Base-by-base conservation (phyloP, 1,140 invertebrate genomes). In the Mactra quadrangularis region DNA sequence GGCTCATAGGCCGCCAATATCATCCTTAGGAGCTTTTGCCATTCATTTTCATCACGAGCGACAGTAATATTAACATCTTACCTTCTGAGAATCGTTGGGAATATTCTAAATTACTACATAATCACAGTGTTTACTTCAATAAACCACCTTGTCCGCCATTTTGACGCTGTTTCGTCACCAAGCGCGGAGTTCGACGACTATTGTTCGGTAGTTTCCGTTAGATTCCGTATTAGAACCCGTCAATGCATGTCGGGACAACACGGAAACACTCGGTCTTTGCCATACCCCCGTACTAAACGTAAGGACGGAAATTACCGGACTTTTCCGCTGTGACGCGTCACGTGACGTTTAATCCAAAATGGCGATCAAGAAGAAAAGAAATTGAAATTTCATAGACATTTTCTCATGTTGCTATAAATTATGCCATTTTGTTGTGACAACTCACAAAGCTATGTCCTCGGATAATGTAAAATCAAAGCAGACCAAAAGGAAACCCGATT, bases 161-260 rank as follows among this genome's bases (percentile, higher is more conserved):
- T 91, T 90, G 88, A 90, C 87, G 90, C 90, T 76, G 84, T 85
- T 45, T 68, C 85, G 89, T 89, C 88, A 87, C 85, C 89, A 88
- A 82, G 88, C 75, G 86, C 85, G 87, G 76, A 85, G 75, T 55
- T 47, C 50, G 52, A 72, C 84, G 83, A 76, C 60, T 29, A 15
- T 35, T 22, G 38, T 47, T 35, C 83, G 76, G 82, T 41, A 27
- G 13, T 25, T 81, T 38, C 85, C 87, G 83, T 77, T 41, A 41
- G 6, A 15, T 7, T 41, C 38, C 38, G 38, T 41, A 41, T 41
- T 41, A 41, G 15, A 6, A 41, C 15, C 6, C 15, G 38, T 41
- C 6, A 6, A 41, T 6, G 15, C 38, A 41, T 41, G 38, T 7
- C 38, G 38, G 38, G 38, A 41, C n/a, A n/a, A n/a, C n/a, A n/a